Conservation (phyloP, 2,113 vertebrate genomes). For the Mobula hypostoma region DNA sequence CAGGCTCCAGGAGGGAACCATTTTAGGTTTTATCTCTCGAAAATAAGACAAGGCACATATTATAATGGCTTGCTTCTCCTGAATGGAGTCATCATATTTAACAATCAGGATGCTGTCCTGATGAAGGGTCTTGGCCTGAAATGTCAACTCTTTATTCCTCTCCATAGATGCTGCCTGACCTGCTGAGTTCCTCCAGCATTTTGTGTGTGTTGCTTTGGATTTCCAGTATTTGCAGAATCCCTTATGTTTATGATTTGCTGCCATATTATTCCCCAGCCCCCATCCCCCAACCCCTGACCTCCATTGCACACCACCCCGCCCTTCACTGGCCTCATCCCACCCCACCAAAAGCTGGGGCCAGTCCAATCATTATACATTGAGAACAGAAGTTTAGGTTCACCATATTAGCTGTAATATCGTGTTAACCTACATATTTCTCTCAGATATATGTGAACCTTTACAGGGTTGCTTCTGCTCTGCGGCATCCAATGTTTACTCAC, state of each 20-base stretch:
- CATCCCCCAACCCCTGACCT: neutral
- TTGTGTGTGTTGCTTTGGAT: too few species aligned
- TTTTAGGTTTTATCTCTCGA: neutral
- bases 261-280: too few species aligned
- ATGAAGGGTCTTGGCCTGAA: too few species aligned
- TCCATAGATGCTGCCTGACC: too few species aligned
- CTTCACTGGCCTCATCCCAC: too few species aligned
- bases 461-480: neutral
- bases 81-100: neutral
- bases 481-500: neutral
- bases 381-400: neutral
- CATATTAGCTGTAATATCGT: neutral
- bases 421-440: neutral
- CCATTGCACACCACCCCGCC: too few species aligned
- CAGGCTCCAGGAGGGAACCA: neutral
- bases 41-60: neutral
- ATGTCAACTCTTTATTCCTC: too few species aligned
- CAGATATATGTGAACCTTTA: neutral
- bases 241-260: too few species aligned
- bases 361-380: neutral
- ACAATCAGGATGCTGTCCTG: too few species aligned
- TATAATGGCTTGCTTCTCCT: neutral
- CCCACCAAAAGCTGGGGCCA: neutral
- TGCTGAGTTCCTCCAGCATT: too few species aligned
- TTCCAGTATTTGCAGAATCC: too few species aligned